phyloP scores from a whole-genome alignment of 2,888 invertebrate species.

The Phortica magna region DNA sequence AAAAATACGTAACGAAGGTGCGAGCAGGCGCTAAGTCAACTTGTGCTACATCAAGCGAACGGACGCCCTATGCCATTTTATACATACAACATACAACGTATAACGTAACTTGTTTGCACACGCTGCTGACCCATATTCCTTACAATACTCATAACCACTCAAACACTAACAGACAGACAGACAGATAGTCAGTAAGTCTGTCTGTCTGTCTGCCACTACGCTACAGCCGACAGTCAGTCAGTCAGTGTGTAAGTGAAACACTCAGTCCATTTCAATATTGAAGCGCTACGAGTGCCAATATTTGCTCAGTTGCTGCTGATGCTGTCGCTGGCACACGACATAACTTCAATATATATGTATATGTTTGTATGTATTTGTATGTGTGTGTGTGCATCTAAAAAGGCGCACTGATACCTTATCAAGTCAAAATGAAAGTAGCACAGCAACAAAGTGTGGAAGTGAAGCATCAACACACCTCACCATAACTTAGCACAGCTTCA shows the following conservation, averaged over 20 bases:
- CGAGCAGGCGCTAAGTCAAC: no score
- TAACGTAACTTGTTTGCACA: background rate
- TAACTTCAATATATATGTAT: conserved; percentile 6
- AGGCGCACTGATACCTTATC: conserved; percentile 11
- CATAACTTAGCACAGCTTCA: background rate
- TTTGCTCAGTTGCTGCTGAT: conserved; percentile 55
- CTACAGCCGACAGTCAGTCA: conserved; percentile 2
- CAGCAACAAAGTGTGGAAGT: background rate
- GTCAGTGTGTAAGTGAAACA: background rate
- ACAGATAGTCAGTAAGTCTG: background rate
- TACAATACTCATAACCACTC: conserved; percentile 10
- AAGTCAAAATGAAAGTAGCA: conserved; percentile 13
- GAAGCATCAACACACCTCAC: background rate
- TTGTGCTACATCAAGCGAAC: background rate
- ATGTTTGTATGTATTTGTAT: background rate
- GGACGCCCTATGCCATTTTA: conserved; percentile 4
- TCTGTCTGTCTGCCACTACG: background rate
- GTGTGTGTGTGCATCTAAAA: background rate
- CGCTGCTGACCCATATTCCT: conserved; percentile 28
- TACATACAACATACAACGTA: background rate
- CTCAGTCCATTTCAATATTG: conserved; percentile 53
- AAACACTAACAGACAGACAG: background rate
- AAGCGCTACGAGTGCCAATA: conserved; percentile 66
- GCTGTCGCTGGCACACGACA: background rate
- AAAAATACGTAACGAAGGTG: no score